Conservation (phyloP, 2,113 vertebrate species). For the Thamnophis sirtalis region DNA sequence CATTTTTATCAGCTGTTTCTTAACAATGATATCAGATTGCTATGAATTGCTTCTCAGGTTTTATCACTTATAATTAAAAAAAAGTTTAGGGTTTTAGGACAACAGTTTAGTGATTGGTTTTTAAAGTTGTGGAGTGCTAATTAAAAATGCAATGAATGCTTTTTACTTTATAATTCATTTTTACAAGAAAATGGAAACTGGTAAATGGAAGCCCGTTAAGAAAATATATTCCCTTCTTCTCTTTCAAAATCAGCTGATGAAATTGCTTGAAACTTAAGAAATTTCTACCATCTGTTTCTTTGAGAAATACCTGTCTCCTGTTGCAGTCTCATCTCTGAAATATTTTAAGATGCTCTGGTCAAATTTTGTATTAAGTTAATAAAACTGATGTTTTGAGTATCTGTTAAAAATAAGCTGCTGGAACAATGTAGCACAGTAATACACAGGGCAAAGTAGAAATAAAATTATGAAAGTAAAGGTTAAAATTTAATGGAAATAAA, state of each 20-base stretch:
- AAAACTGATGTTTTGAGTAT: not conserved
- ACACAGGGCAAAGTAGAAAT: not conserved
- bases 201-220: not conserved
- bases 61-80: constrained; percentile 64
- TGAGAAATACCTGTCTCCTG: not conserved
- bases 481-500: not conserved
- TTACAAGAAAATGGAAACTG: not conserved
- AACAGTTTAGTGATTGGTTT: constrained; percentile 28
- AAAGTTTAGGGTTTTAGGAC: constrained; percentile 57
- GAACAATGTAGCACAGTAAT: not conserved
- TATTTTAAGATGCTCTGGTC: not conserved
- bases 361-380: not conserved
- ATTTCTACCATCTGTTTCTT: not conserved
- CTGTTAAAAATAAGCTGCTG: not conserved
- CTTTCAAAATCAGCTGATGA: not conserved
- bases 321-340: not conserved
- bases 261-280: not conserved
- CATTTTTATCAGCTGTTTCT: constrained; percentile 33
- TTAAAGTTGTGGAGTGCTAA: constrained; percentile 1
- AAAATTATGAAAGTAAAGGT: not conserved
- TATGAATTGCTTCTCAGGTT: constrained; percentile 53
- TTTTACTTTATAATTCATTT: not conserved
- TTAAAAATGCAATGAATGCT: not conserved
- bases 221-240: not conserved
- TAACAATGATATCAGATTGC: constrained; percentile 33